Evolutionary conservation across 2,888 invertebrate species (phyloP), one percentile per base, ranked within the genome.

Genomic region (Schizotus pectinicornis): DNA sequence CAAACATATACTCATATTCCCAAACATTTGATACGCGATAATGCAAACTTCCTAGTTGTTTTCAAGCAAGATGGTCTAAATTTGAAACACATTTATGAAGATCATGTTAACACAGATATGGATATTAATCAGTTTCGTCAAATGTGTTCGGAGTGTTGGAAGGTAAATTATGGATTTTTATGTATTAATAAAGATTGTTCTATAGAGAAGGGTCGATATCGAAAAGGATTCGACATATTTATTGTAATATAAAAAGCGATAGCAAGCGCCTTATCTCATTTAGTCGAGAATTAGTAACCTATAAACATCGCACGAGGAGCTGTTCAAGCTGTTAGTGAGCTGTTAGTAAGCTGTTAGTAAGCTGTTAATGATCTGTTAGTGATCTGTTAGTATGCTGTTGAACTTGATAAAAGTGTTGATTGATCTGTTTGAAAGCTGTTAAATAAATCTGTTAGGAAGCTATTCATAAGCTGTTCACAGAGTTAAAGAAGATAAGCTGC

Each of bases 1-100:
- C 77, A 77, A 62, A 73, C 70, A 11, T 77, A 76, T 64, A 67
- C 74, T 7, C 63, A 64, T 38, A 71, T 77, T 33, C 74, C 75
- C 3, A 78, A 78, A 66, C 75, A 77, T 53, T 61, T 76, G 9
- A 64, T 78, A 31, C 59, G 77, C 14, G 76, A 78, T 59, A 77
- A 78, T 65, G 61, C 68, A 5, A 78, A 78, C 60, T 61, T 76
- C 6, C 32, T 77, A 6, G 59, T 77, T 7, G n/a, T 75, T 2
- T 78, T 77, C 56, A 71, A 73, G 59, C 75, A 77, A 64, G 76
- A 79, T 67, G 67, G 67, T 43, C 55, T 65, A 30, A 77, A 77
- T 67, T 55, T 77, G 37, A 70, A 65, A 54, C 75, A 77, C 58
- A 60, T 72, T 32, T 61, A 58, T 52, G 35, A 55, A 31, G 64